These are phyloP conservation scores for Caenorhabditis uteleia DNA, from an alignment of 2,888 invertebrate genomes.

Conservation along the genomic window DNA sequence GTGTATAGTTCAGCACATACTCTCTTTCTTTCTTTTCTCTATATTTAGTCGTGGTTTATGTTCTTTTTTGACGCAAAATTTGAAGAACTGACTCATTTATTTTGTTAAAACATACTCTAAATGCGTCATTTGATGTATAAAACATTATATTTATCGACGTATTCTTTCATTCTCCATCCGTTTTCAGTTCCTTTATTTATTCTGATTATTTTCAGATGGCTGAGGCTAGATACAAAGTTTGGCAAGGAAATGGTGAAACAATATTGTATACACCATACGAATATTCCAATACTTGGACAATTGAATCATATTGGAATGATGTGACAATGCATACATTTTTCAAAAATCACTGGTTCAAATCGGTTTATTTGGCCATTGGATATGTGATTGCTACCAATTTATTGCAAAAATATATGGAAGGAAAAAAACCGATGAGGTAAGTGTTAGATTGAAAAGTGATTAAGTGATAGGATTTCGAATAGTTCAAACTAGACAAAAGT, in stretches of 20 bases:
- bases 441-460: constrained; percentile 32
- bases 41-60: too few relatives aligned
- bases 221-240: constrained; percentile 23
- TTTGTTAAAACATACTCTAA: too few relatives aligned
- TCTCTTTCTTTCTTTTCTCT: too few relatives aligned
- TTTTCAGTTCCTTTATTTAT: too few relatives aligned
- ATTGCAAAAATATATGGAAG: constrained; percentile 70
- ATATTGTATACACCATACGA: constrained; percentile 56
- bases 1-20: too few relatives aligned
- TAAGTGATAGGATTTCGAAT: background rate
- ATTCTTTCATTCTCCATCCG: too few relatives aligned
- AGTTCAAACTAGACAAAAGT: background rate
- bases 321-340: constrained; percentile 49
- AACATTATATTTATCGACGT: too few relatives aligned
- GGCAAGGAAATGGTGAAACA: constrained; percentile 51
- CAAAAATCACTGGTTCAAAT: constrained; percentile 51
- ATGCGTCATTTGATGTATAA: too few relatives aligned
- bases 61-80: too few relatives aligned
- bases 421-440: constrained; percentile 66
- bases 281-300: constrained; percentile 33
- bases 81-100: too few relatives aligned
- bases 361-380: constrained; percentile 63
- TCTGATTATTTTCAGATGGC: constrained; percentile 1
- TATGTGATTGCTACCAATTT: constrained; percentile 71
- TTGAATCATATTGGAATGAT: constrained; percentile 36